Evolutionary conservation across 2,888 invertebrate species (phyloP).

Genomic region (Incurvaria masculella): DNA sequence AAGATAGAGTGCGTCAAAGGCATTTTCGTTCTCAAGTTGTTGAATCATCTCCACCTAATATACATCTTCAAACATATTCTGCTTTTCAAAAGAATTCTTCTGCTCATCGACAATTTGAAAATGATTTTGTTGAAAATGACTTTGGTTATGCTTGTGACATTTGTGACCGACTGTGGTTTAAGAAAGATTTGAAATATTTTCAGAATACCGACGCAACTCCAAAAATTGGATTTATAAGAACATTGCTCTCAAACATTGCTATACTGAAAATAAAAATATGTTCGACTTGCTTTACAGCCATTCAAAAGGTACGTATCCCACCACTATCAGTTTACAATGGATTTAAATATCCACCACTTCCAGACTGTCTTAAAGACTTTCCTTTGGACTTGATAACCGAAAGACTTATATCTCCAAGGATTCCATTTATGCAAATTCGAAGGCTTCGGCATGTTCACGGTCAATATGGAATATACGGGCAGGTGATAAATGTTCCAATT

Average conservation of each 20-base stretch:
- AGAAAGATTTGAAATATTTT: slow-evolving; percentile 14
- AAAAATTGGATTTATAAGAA: slow-evolving; percentile 13
- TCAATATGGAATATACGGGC: slow-evolving; percentile 19
- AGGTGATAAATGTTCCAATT: slow-evolving; percentile 22
- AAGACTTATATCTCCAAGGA: slow-evolving; percentile 7
- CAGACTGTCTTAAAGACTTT: slow-evolving; percentile 7
- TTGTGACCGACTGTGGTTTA: slow-evolving; percentile 18
- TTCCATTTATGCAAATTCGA: slow-evolving; percentile 20
- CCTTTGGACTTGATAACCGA: slow-evolving; percentile 13
- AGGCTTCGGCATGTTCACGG: slow-evolving; percentile 19
- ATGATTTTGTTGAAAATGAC: slow-evolving; percentile 6
- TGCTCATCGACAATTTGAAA: slow-evolving; percentile 7
- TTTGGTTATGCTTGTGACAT: slow-evolving; percentile 17
- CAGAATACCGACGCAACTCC: slow-evolving; percentile 6
- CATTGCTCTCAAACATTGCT: slow-evolving; percentile 11
- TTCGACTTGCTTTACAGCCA: slow-evolving; percentile 12
- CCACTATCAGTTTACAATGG: slow-evolving; percentile 13
- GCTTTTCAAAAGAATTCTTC: slow-evolving; percentile 14
- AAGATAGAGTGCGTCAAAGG: slow-evolving; percentile 3
- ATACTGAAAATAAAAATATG: slow-evolving; percentile 14
- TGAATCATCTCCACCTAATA: slow-evolving; percentile 1
- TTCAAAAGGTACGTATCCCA: slow-evolving; percentile 13
- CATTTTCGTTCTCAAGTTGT: too few relatives aligned
- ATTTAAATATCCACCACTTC: slow-evolving; percentile 14
- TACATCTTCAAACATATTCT: slow-evolving; percentile 6